Evolutionary conservation across 1,140 invertebrate genomes (phyloP).

Genomic region (Penaeus japonicus): DNA sequence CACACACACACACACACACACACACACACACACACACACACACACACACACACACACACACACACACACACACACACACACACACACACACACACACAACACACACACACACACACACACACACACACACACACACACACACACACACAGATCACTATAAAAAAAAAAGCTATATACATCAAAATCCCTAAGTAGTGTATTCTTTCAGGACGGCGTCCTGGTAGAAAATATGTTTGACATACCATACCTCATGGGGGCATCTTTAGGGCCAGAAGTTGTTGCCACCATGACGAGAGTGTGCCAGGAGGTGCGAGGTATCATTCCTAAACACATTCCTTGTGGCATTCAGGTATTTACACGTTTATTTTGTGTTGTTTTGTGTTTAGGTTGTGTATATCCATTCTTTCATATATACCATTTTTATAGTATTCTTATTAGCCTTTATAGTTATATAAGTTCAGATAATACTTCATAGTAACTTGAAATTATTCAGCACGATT

Average conservation of each 20-base stretch:
- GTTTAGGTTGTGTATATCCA: background rate
- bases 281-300: constrained; percentile 75
- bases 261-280: constrained; percentile 75
- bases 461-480: background rate
- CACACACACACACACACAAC: no score
- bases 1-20: no score
- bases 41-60: no score
- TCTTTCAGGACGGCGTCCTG: constrained; percentile 75
- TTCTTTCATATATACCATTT: background rate
- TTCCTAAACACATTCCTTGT: constrained; percentile 67
- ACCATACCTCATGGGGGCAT: constrained; percentile 73
- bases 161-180: no score
- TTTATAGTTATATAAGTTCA: background rate
- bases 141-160: no score
- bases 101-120: no score
- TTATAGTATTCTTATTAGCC: background rate
- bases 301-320: constrained; percentile 67
- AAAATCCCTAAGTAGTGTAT: background rate
- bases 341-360: constrained; percentile 70
- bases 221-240: constrained; percentile 90
- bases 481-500: background rate
- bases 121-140: no score
- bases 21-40: no score
- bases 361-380: background rate
- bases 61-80: no score